A percentile compares a stretch with the other conserved stretches of the same genome.
These are phyloP conservation scores for Clanis bilineata DNA, from an alignment of 2,888 invertebrate species.

Conservation along the genomic window DNA sequence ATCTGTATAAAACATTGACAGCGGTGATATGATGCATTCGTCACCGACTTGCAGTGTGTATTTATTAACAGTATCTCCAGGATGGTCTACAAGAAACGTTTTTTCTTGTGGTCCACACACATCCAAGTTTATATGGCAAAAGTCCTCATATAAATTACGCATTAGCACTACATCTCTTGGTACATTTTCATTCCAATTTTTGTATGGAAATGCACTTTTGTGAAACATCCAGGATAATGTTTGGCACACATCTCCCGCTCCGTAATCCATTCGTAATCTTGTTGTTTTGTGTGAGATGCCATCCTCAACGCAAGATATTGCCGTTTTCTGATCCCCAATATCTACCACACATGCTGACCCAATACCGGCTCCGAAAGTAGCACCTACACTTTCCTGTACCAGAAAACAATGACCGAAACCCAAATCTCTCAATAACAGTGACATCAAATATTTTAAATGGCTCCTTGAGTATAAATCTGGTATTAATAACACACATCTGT, in stretches of 20 bases:
- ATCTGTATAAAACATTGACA: conserved; percentile 94
- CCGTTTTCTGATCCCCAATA: conserved; percentile 97
- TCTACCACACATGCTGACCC: conserved; percentile 96
- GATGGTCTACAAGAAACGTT: conserved; percentile 88
- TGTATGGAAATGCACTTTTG: conserved; percentile 95
- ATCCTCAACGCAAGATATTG: conserved; percentile 98
- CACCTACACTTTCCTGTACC: conserved; percentile 86
- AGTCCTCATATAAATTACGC: conserved; percentile 92
- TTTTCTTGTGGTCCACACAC: conserved; percentile 94
- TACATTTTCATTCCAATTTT: conserved; percentile 87
- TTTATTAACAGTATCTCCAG: conserved; percentile 85
- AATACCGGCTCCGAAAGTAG: conserved; percentile 77
- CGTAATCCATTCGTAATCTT: conserved; percentile 92
- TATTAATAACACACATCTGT: conserved; percentile 93
- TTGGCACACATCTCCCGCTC: conserved; percentile 95
- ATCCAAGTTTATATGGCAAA: conserved; percentile 95
- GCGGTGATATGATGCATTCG: conserved; percentile 95
- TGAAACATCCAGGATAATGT: conserved; percentile 93
- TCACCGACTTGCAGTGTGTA: conserved; percentile 93
- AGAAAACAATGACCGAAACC: conserved; percentile 93
- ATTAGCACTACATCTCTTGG: conserved; percentile 90
- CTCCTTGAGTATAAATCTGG: conserved; percentile 94
- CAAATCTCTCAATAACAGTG: conserved; percentile 89
- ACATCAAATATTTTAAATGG: conserved; percentile 92
- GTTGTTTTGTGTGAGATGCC: conserved; percentile 96